phyloP scores from a whole-genome alignment of 1,140 invertebrate genomes.

The Atta cephalotes region DNA sequence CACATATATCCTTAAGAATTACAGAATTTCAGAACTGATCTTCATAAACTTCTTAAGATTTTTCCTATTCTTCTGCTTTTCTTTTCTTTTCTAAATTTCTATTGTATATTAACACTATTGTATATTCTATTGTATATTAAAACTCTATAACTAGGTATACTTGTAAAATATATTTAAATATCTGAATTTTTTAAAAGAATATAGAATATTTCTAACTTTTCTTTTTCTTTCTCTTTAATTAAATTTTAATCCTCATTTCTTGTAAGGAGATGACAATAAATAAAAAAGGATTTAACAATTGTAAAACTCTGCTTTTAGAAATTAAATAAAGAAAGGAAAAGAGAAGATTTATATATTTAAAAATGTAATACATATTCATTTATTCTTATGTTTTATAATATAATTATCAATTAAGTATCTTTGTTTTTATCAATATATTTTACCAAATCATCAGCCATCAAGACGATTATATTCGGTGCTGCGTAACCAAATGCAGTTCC shows the following conservation, averaged over 20 bases:
- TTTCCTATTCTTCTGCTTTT: neutral
- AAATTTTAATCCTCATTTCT: neutral
- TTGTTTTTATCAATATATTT: constrained; percentile 60
- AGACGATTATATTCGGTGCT: constrained; percentile 86
- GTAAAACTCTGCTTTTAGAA: neutral
- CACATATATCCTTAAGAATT: neutral
- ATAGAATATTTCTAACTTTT: neutral
- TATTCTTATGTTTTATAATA: neutral
- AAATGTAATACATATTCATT: neutral
- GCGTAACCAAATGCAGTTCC: constrained; percentile 69
- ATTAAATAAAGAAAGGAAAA: neutral
- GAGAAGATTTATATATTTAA: neutral
- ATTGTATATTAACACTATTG: neutral
- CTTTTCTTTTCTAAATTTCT: neutral
- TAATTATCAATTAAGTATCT: neutral
- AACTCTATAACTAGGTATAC: neutral
- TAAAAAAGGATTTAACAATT: neutral
- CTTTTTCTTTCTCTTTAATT: neutral
- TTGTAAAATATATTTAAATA: neutral
- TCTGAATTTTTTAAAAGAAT: neutral
- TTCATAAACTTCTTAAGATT: neutral
- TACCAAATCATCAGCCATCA: constrained; percentile 89
- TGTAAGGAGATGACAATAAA: neutral
- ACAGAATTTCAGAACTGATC: neutral
- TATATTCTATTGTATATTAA: neutral